Conservation (phyloP, 2,888 invertebrate genomes). For the Timema cristinae region DNA sequence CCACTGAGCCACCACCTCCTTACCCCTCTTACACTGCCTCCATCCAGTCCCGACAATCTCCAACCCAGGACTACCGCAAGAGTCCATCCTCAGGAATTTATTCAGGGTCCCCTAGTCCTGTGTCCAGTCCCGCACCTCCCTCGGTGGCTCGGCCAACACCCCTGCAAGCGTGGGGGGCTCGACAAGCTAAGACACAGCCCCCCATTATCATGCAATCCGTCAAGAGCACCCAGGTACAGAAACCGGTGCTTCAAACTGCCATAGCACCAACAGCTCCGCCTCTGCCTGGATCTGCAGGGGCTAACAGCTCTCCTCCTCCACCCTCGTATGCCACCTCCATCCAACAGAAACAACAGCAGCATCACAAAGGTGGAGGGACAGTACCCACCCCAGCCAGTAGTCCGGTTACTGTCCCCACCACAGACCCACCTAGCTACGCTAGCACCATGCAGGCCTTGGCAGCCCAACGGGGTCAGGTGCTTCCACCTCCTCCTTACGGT, state of each 20-base stretch:
- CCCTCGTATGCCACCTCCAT: slow-evolving; percentile 79
- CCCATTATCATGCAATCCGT: slow-evolving; percentile 97
- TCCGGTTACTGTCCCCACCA: slow-evolving; percentile 62
- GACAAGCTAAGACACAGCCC: slow-evolving; percentile 84
- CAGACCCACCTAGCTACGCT: slow-evolving; percentile 89
- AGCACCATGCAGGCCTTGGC: slow-evolving; percentile 83
- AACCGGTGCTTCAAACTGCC: slow-evolving; percentile 91
- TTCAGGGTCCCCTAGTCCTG: slow-evolving; percentile 79
- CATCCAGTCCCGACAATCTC: slow-evolving; percentile 82
- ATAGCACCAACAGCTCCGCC: slow-evolving; percentile 84
- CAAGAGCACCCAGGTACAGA: slow-evolving; percentile 92
- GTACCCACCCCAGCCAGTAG: slow-evolving; percentile 46
- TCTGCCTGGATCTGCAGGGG: slow-evolving; percentile 38
- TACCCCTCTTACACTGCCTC: slow-evolving; percentile 81
- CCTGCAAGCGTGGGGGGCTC: slow-evolving; percentile 76
- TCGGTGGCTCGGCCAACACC: slow-evolving; percentile 71
- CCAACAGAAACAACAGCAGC: slow-evolving; percentile 62
- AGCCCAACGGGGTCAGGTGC: slow-evolving; percentile 58
- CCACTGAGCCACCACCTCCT: slow-evolving; percentile 60
- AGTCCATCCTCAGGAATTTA: slow-evolving; percentile 84
- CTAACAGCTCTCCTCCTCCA: slow-evolving; percentile 56
- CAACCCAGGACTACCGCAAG: slow-evolving; percentile 79
- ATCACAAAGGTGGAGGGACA: slow-evolving; percentile 39
- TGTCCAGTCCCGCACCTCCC: slow-evolving; percentile 56
- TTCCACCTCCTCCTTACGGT: slow-evolving; percentile 65